phyloP scores from a whole-genome alignment of 2,797 vertebrate species.

The Tadarida brasiliensis region DNA sequence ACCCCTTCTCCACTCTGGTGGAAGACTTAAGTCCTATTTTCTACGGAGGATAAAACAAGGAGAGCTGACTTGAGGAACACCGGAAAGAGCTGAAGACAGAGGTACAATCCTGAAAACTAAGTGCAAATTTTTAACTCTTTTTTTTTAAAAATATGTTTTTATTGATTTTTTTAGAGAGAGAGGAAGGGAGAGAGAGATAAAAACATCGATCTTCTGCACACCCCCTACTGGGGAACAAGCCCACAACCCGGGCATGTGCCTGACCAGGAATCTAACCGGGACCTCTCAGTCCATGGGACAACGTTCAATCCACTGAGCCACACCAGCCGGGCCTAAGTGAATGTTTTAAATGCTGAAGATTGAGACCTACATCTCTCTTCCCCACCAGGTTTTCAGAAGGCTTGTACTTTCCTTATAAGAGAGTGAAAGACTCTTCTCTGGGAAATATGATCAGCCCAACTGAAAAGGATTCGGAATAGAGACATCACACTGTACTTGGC shows the following conservation, averaged over 20 bases:
- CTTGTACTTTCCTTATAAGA: not conserved
- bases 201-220: no score
- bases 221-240: no score
- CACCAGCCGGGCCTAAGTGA: not conserved
- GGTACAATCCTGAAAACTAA: not conserved
- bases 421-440: not conserved
- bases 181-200: no score
- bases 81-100: not conserved
- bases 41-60: not conserved
- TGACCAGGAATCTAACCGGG: no score
- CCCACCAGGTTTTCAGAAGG: not conserved
- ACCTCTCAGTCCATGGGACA: no score
- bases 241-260: no score
- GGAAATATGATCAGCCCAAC: not conserved
- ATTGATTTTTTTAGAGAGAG: no score
- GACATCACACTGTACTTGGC: not conserved
- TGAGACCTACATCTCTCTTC: not conserved
- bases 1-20: not conserved
- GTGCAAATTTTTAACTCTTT: no score
- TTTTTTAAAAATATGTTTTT: no score
- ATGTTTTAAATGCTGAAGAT: not conserved
- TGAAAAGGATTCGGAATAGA: constrained; percentile 14
- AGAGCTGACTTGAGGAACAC: not conserved
- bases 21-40: not conserved
- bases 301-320: no score